Evolutionary conservation across 1,140 invertebrate genomes (phyloP), one percentile per base, ranked within the genome.

Genomic region (Copidosoma floridanum): DNA sequence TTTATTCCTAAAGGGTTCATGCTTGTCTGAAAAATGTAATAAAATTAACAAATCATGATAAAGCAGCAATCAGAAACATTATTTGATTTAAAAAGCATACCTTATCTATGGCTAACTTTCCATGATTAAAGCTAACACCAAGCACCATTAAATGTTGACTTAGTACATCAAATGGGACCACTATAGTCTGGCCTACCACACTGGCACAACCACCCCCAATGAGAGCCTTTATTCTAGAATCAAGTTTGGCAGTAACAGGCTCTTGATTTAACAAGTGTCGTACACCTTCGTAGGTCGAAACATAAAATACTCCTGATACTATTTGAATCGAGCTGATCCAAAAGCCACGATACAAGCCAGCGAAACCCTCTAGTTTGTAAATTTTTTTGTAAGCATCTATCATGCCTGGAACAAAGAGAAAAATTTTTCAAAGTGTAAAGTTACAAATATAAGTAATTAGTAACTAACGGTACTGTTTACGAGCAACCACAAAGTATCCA

Each of bases 81-180:
- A 21, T 27, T 41, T 47, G n/a, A 11, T 32, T 32, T 18, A 18
- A 20, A 32, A 20, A 27, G 29, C 12, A 53, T 54, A 77, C 76
- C 57, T 79, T 79, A 51, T 79, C 74, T 26, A 78, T 37, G 26
- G 65, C 65, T 16, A 74, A 59, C 67, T 72, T 78, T 0, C 78
- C 76, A 27, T 83, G 76, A 51, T 85, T 84, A 29, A 80, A 82
- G 44, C 82, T 81, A 58, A 89, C 82, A 1, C 94, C 94, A 20
- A 97, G 82, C 65, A 98, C 88, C 95, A 98, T 98, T 48, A 98
- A 85, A 77, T 98, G 96, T 71, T 99, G 96, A 70, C 94, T 95
- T 27, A 98, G 84, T 27, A 98, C 89, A 80, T 98, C 96, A 77
- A 98, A 95, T 18, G 96, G 96, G 46, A 98, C 95, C 66, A 97